Evolutionary conservation across 1,140 invertebrate species (phyloP).

Genomic region (Leguminivora glycinivorella): DNA sequence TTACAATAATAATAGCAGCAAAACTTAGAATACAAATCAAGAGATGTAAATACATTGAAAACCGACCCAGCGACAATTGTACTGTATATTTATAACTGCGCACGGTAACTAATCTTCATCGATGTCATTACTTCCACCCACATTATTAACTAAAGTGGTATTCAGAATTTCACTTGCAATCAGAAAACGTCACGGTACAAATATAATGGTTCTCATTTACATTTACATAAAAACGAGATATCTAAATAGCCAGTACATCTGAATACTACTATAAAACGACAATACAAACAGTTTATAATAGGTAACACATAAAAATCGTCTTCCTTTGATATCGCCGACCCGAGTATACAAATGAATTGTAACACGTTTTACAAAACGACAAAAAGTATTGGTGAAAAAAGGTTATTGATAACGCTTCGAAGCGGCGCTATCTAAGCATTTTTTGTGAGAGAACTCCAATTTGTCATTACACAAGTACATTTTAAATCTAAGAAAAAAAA

Average conservation of each 20-base stretch:
- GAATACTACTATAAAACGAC: neutral
- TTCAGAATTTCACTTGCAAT: neutral
- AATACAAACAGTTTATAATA: neutral
- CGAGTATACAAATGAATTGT: neutral
- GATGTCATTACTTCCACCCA: neutral
- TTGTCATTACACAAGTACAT: slow-evolving; percentile 11
- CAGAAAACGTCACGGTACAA: neutral
- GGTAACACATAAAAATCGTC: neutral
- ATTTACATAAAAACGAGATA: neutral
- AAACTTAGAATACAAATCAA: slow-evolving; percentile 23
- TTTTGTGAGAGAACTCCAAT: slow-evolving; percentile 17
- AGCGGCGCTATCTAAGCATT: neutral
- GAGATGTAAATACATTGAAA: slow-evolving; percentile 12
- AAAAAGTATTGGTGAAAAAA: neutral
- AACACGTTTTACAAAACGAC: neutral
- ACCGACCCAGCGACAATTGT: neutral
- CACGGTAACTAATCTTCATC: neutral
- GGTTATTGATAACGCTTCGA: neutral
- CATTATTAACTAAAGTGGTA: neutral
- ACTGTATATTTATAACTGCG: neutral
- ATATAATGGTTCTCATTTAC: neutral
- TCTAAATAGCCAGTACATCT: neutral
- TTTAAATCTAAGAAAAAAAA: neutral
- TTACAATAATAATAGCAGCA: slow-evolving; percentile 22
- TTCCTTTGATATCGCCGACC: neutral